Conservation (phyloP, 2,797 vertebrate species). For the Pseudomugil tenellus region DNA sequence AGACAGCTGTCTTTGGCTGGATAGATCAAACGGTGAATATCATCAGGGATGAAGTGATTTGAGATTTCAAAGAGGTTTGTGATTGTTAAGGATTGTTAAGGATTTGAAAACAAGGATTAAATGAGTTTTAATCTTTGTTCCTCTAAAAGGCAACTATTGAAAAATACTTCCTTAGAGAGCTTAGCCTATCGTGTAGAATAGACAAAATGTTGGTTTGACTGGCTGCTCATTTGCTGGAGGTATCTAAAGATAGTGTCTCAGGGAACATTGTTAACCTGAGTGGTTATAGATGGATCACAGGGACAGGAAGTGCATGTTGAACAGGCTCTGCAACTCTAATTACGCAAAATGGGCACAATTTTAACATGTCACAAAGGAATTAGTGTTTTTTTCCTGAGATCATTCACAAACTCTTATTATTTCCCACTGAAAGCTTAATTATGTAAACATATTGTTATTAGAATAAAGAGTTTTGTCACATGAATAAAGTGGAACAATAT, state of each 20-base stretch:
- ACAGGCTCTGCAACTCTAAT: conserved; percentile 12
- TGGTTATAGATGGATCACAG: conserved; percentile 30
- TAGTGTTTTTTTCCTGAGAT: neutral
- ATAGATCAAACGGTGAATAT: conserved; percentile 14
- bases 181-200: conserved; percentile 17
- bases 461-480: neutral
- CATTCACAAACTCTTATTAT: neutral
- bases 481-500: neutral
- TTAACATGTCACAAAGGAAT: neutral
- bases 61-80: conserved; percentile 20
- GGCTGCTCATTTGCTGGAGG: conserved; percentile 41
- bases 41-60: conserved; percentile 10
- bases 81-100: conserved; percentile 29
- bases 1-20: neutral
- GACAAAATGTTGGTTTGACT: conserved; percentile 24
- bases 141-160: conserved; percentile 27
- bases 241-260: conserved; percentile 25
- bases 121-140: conserved; percentile 42
- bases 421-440: neutral
- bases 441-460: neutral
- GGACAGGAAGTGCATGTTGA: conserved; percentile 14
- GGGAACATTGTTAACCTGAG: conserved; percentile 26
- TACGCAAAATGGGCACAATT: conserved; percentile 3
- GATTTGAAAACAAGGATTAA: conserved; percentile 27
- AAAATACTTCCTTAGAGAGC: conserved; percentile 37